Evolutionary conservation across 2,113 vertebrate species (phyloP).

Genomic region (Heptranchias perlo): DNA sequence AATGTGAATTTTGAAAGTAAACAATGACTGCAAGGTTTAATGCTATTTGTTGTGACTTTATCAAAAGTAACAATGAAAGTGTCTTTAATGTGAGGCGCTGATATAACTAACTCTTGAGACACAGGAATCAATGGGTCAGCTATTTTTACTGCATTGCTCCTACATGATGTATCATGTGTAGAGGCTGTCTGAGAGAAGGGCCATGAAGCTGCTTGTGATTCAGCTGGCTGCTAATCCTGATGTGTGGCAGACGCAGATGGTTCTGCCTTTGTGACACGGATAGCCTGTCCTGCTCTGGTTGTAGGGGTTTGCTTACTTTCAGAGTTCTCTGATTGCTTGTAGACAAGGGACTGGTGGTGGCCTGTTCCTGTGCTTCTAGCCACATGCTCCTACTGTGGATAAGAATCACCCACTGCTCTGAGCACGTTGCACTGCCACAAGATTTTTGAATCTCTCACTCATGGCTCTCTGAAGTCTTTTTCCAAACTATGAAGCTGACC

Average conservation of each 20-base stretch:
- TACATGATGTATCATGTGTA: slow-evolving; percentile 7
- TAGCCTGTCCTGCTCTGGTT: not conserved
- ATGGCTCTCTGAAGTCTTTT: not conserved
- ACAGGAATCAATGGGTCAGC: slow-evolving; percentile 11
- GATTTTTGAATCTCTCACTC: not conserved
- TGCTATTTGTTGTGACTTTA: not conserved
- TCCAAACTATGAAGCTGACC: not conserved
- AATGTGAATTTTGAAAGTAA: not conserved
- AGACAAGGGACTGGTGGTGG: not conserved
- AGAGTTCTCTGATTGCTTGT: not conserved
- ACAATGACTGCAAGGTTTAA: not conserved
- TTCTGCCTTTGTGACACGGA: not conserved
- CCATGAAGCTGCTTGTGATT: not conserved
- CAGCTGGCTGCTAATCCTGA: not conserved
- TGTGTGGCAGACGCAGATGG: not conserved
- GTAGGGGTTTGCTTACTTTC: not conserved
- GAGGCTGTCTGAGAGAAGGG: not conserved
- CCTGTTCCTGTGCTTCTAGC: not conserved
- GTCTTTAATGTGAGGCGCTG: not conserved
- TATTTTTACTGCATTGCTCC: not conserved
- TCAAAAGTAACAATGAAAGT: not conserved
- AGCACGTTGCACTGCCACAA: not conserved
- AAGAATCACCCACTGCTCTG: not conserved
- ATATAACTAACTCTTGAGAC: not conserved
- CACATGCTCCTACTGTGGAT: not conserved